Evolutionary conservation across 2,113 vertebrate species (phyloP).

Genomic region (Cisticola juncidis): DNA sequence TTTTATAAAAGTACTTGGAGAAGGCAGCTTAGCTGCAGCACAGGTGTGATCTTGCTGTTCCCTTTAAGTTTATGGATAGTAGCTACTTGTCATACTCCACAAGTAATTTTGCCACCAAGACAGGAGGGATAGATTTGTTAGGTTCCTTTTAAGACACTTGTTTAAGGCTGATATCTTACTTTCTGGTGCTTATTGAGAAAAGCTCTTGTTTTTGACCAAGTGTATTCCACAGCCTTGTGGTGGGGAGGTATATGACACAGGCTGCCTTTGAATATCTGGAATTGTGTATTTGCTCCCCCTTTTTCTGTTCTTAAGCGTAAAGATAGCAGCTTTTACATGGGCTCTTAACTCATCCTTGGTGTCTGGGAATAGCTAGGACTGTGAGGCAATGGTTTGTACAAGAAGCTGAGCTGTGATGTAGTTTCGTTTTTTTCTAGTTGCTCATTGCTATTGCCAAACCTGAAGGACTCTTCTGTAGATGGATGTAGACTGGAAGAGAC

Average conservation of each 20-base stretch:
- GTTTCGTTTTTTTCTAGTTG: neutral
- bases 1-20: neutral
- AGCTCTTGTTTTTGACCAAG: neutral
- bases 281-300: neutral
- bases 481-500: neutral
- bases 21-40: neutral
- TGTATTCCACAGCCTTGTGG: rapidly evolving
- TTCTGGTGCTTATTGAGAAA: rapidly evolving
- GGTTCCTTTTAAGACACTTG: rapidly evolving
- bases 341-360: neutral
- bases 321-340: neutral
- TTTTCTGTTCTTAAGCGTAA: neutral
- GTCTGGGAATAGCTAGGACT: neutral
- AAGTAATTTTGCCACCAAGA: neutral
- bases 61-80: neutral
- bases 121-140: too few relatives aligned
- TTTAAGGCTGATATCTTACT: neutral
- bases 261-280: neutral
- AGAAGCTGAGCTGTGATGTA: neutral
- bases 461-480: neutral
- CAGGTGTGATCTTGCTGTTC: neutral
- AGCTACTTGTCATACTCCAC: neutral
- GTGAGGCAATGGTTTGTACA: neutral
- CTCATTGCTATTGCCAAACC: neutral
- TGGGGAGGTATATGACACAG: rapidly evolving